These are phyloP conservation scores for Moxostoma hubbsi DNA, from an alignment of 2,797 vertebrate species.

Conservation along the genomic window DNA sequence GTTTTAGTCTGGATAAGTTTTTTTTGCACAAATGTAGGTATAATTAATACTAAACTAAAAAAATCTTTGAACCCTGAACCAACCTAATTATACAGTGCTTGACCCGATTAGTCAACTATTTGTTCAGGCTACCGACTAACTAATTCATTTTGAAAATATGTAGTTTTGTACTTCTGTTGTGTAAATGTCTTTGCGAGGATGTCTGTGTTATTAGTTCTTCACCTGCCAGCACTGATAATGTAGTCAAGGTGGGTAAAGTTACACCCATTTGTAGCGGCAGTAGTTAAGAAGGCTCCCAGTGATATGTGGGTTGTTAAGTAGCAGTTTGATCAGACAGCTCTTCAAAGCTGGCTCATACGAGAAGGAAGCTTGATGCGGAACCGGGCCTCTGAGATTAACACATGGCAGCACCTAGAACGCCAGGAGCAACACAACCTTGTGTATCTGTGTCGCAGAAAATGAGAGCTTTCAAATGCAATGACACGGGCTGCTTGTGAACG, in stretches of 20 bases:
- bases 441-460: constrained; percentile 48
- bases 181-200: constrained; percentile 46
- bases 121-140: no score
- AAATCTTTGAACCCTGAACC: no score
- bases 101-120: no score
- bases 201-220: constrained; percentile 43
- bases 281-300: constrained; percentile 29
- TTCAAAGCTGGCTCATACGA: constrained; percentile 34
- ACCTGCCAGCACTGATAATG: constrained; percentile 40
- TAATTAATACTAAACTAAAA: no score
- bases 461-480: constrained; percentile 54
- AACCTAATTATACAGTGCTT: no score
- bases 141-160: no score
- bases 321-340: constrained; percentile 51
- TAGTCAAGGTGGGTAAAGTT: constrained; percentile 26
- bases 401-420: constrained; percentile 51
- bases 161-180: no score
- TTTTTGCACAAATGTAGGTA: no score
- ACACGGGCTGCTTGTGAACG: constrained; percentile 46
- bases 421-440: constrained; percentile 45
- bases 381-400: constrained; percentile 54
- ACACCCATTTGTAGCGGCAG: constrained; percentile 24
- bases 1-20: no score
- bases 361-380: constrained; percentile 44
- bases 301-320: constrained; percentile 49